Conservation (phyloP, 2,888 invertebrate species). For the Venusia cambrica region DNA sequence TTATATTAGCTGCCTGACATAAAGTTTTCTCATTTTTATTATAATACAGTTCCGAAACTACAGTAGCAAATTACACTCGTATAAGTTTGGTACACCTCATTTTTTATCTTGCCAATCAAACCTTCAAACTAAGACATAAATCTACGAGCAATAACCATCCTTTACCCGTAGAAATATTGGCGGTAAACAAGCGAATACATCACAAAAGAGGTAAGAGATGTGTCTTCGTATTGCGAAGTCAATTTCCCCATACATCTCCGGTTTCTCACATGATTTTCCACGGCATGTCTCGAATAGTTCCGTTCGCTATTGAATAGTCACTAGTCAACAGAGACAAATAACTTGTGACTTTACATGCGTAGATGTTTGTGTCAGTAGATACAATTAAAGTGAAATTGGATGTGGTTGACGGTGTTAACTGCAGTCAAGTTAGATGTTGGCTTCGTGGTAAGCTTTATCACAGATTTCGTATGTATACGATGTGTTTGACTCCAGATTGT, state of each 20-base stretch:
- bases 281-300: conserved; percentile 28
- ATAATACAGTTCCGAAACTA: too few species aligned
- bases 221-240: conserved; percentile 14
- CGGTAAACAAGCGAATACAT: conserved; percentile 21
- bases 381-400: too few species aligned
- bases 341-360: neutral
- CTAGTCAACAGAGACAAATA: conserved; percentile 7
- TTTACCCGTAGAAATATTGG: conserved; percentile 11
- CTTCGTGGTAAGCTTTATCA: too few species aligned
- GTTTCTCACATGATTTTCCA: conserved; percentile 24
- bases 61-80: too few species aligned
- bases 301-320: conserved; percentile 10
- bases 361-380: neutral
- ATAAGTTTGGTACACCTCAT: conserved; percentile 77
- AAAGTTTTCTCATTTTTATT: too few species aligned
- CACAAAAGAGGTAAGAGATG: conserved; percentile 10
- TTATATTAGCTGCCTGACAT: too few species aligned
- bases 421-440: too few species aligned
- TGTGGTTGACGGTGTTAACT: too few species aligned
- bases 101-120: conserved; percentile 27
- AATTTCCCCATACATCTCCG: conserved; percentile 27
- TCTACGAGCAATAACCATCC: conserved; percentile 8
- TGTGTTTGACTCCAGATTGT: too few species aligned
- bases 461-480: too few species aligned
- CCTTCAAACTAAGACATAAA: conserved; percentile 11